Evolutionary conservation across 2,113 vertebrate genomes (phyloP).

Genomic region (Thamnaconus septentrionalis): DNA sequence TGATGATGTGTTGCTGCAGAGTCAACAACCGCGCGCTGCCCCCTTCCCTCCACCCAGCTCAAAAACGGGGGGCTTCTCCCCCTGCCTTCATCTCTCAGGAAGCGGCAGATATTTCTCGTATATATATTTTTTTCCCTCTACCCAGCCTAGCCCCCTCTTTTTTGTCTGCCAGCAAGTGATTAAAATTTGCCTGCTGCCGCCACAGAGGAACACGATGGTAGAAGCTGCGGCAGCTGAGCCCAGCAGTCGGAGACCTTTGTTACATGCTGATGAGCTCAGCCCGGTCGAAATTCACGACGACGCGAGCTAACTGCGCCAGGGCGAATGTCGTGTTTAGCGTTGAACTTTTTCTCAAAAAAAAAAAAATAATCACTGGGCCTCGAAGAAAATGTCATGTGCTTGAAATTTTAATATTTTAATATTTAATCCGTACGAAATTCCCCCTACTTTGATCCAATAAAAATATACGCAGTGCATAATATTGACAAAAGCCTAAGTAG

Average conservation of each 20-base stretch:
- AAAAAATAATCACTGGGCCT: too few relatives aligned
- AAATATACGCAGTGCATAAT: too few relatives aligned
- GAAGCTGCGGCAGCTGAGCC: slow-evolving; percentile 34
- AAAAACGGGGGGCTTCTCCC: slow-evolving; percentile 7
- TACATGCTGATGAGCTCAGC: slow-evolving; percentile 32
- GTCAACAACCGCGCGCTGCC: slow-evolving; percentile 10
- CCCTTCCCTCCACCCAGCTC: not conserved
- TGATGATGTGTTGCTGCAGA: slow-evolving; percentile 21
- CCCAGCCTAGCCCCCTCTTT: not conserved
- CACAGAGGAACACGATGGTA: slow-evolving; percentile 30
- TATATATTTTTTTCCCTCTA: not conserved
- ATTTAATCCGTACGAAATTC: too few relatives aligned
- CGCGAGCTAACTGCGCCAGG: too few relatives aligned
- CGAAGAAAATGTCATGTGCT: too few relatives aligned
- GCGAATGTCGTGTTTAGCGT: too few relatives aligned
- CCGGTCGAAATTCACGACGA: not conserved
- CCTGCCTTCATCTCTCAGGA: slow-evolving; percentile 22
- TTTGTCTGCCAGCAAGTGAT: slow-evolving; percentile 49
- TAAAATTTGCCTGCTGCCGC: slow-evolving; percentile 40
- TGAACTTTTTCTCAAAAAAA: too few relatives aligned
- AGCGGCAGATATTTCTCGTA: slow-evolving; percentile 31
- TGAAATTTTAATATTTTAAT: too few relatives aligned
- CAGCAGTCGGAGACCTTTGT: slow-evolving; percentile 38
- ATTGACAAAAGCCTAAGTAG: too few relatives aligned
- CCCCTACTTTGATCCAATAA: too few relatives aligned